phyloP scores from a whole-genome alignment of 1,140 invertebrate species.

The Muscidifurax raptorellus region DNA sequence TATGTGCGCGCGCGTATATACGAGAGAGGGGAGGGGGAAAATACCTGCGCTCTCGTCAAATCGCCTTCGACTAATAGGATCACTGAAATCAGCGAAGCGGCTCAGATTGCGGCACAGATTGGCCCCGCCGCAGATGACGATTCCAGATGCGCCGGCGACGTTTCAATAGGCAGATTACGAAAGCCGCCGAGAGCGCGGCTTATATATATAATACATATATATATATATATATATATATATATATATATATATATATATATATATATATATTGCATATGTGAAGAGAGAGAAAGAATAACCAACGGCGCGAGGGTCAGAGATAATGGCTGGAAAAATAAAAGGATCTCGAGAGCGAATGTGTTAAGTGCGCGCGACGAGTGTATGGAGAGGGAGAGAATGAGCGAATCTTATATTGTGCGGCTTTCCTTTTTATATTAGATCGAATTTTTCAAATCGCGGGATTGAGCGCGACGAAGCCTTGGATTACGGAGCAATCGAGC shows the following conservation, averaged over 20 bases:
- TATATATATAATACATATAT: neutral
- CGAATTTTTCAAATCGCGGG: neutral
- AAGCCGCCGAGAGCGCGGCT: constrained; percentile 42
- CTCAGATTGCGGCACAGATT: constrained; percentile 69
- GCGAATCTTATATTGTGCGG: neutral
- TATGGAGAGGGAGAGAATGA: neutral
- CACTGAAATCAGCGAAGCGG: constrained; percentile 68
- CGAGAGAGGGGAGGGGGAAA: constrained; percentile 50
- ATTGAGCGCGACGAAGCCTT: neutral
- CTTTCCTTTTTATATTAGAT: neutral
- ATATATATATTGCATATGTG: neutral
- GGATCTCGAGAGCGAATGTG: neutral
- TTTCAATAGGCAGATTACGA: constrained; percentile 69
- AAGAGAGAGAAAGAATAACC: neutral
- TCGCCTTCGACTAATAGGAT: constrained; percentile 72
- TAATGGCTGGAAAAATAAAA: neutral
- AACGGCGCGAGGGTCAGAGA: constrained; percentile 10
- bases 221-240: neutral
- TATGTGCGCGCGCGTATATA: constrained; percentile 49
- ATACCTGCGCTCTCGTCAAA: constrained; percentile 64
- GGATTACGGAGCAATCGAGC: no score
- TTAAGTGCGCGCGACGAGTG: neutral
- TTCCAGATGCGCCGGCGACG: constrained; percentile 65
- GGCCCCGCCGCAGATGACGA: constrained; percentile 63
- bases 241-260: neutral